Percentiles rank a stretch among this genome's conserved stretches.
Evolutionary conservation across 2,888 invertebrate genomes (phyloP).

Genomic region (Tenthredo distinguenda): DNA sequence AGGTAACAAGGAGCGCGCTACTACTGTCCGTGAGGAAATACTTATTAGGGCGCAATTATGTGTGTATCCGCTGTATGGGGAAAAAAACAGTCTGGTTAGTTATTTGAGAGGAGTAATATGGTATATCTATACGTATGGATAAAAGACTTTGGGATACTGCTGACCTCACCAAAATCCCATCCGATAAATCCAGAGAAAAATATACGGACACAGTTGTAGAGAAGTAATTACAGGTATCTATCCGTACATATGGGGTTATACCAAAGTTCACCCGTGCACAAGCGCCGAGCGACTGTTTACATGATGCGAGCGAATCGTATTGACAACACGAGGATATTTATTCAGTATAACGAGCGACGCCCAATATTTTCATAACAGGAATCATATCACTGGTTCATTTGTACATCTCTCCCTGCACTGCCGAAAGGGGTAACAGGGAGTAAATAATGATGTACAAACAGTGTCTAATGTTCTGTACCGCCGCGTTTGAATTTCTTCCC

Average conservation of each 20-base stretch:
- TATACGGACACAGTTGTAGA: background rate
- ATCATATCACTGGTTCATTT: conserved; percentile 51
- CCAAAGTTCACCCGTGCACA: conserved; percentile 13
- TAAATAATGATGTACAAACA: conserved; percentile 49
- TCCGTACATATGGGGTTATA: background rate
- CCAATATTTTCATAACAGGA: conserved; percentile 54
- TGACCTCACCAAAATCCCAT: background rate
- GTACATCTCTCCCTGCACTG: conserved; percentile 25
- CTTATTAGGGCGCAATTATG: background rate
- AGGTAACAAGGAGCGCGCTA: background rate
- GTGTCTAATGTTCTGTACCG: conserved; percentile 37
- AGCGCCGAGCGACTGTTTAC: conserved; percentile 37
- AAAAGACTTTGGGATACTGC: background rate
- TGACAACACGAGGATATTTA: conserved; percentile 50
- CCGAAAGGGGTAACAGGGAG: conserved; percentile 44
- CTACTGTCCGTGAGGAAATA: background rate
- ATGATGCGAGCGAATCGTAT: conserved; percentile 46
- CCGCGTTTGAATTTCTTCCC: conserved; percentile 20
- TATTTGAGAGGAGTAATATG: background rate
- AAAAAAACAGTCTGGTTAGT: background rate
- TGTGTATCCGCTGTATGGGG: background rate
- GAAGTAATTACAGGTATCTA: conserved; percentile 17
- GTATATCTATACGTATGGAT: background rate
- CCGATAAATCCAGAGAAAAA: background rate
- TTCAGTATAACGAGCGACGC: conserved; percentile 53